Evolutionary conservation across 2,888 invertebrate genomes (phyloP).

Genomic region (Molorchus minor): DNA sequence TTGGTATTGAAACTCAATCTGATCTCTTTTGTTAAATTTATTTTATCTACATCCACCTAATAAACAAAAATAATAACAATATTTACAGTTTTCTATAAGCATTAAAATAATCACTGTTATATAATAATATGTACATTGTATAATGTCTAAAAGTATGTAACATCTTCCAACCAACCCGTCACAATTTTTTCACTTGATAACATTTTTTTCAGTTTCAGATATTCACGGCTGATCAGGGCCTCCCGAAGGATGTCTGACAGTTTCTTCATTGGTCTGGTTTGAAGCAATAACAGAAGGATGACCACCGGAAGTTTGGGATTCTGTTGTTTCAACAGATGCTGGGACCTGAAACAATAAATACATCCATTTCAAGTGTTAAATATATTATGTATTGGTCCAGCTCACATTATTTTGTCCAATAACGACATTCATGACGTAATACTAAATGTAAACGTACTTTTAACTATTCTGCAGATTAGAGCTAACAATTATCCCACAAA

Average conservation of each 20-base stretch:
- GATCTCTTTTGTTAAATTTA: conserved; percentile 22
- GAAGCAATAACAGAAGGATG: conserved; percentile 43
- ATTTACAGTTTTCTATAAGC: conserved; percentile 38
- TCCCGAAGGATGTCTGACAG: conserved; percentile 52
- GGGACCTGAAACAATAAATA: conserved; percentile 42
- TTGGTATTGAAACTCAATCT: too few species aligned
- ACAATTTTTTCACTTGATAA: too few species aligned
- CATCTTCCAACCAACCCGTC: too few species aligned
- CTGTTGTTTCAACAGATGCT: conserved; percentile 54
- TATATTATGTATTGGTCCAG: too few species aligned
- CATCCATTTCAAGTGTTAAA: too few species aligned
- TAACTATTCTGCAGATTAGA: not conserved
- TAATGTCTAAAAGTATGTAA: conserved; percentile 14
- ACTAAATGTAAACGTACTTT: not conserved
- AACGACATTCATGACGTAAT: not conserved
- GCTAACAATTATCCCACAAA: too few species aligned
- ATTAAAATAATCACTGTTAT: conserved; percentile 36
- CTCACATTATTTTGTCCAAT: too few species aligned
- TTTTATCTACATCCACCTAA: conserved; percentile 42
- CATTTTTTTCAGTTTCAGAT: not conserved
- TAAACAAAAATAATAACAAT: conserved; percentile 40
- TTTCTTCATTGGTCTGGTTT: conserved; percentile 52
- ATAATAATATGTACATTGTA: conserved; percentile 33
- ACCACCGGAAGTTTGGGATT: conserved; percentile 53
- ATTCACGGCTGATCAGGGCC: conserved; percentile 56